Base-by-base conservation (phyloP, 2,888 invertebrate species). In the Brachylomia viminalis region DNA sequence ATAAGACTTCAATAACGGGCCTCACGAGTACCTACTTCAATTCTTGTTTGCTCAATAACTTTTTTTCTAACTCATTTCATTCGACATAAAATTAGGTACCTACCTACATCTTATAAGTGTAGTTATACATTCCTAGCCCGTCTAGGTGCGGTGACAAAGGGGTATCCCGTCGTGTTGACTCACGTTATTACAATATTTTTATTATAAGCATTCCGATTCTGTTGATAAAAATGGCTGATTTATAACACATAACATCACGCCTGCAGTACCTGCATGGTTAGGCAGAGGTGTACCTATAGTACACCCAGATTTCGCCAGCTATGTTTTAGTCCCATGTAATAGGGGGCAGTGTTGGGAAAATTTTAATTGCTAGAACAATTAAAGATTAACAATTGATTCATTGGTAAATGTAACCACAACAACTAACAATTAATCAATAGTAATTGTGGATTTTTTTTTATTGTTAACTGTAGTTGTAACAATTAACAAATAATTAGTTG, bases 131-230 rank as follows among this genome's bases (percentile, higher is more conserved):
- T n/a, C n/a, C n/a, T n/a, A n/a, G n/a, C n/a, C n/a, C n/a, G n/a
- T n/a, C n/a, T n/a, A n/a, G n/a, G n/a, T 59, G 56, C 42, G 67
- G 61, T 64, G 54, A n/a, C 79, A 72, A 70, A 70, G 72, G 74
- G 78, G 69, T 67, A 72, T 56, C 79, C 71, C 83, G 61, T 30
- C 59, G 52, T 89, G 87, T 90, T 88, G 83, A 79, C 82, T 76
- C 71, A 68, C 71, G 54, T 80, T 86, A 79, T 84, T 86, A 85
- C 78, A 73, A 70, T 88, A 86, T 88, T 88, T 84, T 88, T 85
- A 80, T 78, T 77, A 87, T 83, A 87, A 86, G 87, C 79, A 86
- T 80, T 83, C 20, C 70, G 38, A 76, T 72, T 71, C 49, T 82
- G 73, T 86, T 87, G 61, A 75, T n/a, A 67, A 59, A 72, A 64